Conservation (phyloP, 1,140 invertebrate genomes). For the Orchesella cincta region DNA sequence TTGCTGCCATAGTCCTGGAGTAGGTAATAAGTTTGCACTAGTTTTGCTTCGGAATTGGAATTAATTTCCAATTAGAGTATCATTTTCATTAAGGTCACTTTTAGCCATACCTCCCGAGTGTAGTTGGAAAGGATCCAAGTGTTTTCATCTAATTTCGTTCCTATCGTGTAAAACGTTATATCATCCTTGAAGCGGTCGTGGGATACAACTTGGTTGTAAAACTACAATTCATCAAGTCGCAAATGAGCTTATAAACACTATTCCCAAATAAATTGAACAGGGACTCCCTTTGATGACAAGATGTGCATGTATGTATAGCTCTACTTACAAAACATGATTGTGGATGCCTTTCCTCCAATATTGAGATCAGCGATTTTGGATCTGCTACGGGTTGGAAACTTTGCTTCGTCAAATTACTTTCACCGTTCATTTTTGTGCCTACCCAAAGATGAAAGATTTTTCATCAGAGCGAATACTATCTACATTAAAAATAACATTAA, state of each 20-base stretch:
- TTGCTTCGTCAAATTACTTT: no score
- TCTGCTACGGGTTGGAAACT: no score
- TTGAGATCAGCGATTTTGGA: no score
- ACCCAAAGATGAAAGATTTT: no score
- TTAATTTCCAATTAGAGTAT: not conserved
- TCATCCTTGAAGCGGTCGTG: not conserved
- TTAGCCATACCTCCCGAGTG: not conserved
- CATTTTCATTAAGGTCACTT: not conserved
- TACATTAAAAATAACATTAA: no score
- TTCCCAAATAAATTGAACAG: not conserved
- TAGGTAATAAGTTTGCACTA: not conserved
- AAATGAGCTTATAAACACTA: not conserved
- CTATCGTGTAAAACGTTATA: constrained; percentile 25
- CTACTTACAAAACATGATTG: not conserved
- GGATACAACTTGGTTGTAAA: not conserved
- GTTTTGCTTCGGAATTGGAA: not conserved
- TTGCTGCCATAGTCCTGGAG: constrained; percentile 28
- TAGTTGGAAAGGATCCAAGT: constrained; percentile 8
- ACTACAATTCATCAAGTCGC: not conserved
- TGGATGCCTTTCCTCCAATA: no score
- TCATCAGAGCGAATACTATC: no score
- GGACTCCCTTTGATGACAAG: not conserved
- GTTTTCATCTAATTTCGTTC: not conserved
- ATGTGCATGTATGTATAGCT: not conserved
- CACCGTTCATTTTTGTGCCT: no score